Evolutionary conservation across 2,113 vertebrate species (phyloP).

Genomic region (Notothenia rossii): DNA sequence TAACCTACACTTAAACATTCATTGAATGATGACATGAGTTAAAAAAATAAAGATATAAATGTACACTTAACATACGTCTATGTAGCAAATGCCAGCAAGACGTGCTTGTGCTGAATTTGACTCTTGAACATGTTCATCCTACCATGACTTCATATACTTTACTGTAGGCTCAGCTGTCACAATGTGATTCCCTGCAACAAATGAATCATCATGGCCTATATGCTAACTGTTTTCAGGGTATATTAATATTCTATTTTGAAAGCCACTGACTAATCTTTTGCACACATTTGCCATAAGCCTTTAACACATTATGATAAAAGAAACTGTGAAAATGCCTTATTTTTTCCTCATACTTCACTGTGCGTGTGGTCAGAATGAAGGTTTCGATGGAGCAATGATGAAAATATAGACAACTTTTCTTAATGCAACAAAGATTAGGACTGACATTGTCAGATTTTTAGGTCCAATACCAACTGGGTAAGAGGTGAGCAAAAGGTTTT

Average conservation of each 20-base stretch:
- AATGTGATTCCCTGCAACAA: slow-evolving; percentile 7
- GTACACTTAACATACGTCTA: background rate
- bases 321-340: background rate
- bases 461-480: background rate
- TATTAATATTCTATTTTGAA: slow-evolving; percentile 9
- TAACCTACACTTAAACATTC: background rate
- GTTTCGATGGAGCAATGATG: background rate
- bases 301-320: background rate
- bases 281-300: background rate
- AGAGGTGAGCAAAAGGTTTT: slow-evolving; percentile 5
- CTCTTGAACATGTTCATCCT: slow-evolving; percentile 26
- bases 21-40: background rate
- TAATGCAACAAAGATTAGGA: too few species aligned
- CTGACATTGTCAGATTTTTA: too few species aligned
- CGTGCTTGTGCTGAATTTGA: slow-evolving; percentile 16
- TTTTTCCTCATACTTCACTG: background rate
- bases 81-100: background rate
- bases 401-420: background rate
- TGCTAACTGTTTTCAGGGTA: background rate
- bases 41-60: too few species aligned
- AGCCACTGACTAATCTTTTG: slow-evolving; percentile 17
- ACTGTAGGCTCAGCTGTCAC: slow-evolving; percentile 2
- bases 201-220: slow-evolving; percentile 24
- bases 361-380: background rate
- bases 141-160: background rate